Percentiles rank a stretch among this genome's conserved stretches.
Conservation (phyloP, 2,888 invertebrate species). For the Drosophila mimica region DNA sequence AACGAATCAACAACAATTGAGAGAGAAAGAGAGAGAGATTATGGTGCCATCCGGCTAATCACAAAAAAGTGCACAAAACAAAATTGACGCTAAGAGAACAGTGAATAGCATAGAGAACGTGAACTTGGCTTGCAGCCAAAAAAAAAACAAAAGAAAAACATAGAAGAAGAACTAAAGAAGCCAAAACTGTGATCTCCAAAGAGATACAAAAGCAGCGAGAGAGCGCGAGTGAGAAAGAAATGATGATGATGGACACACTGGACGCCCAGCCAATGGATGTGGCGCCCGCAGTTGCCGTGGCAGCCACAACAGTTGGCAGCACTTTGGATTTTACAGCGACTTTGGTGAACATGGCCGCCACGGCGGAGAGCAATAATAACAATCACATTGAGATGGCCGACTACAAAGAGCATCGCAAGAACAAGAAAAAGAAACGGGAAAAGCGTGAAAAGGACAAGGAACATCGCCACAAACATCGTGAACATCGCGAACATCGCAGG, state of each 20-base stretch:
- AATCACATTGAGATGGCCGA: slow-evolving; percentile 82
- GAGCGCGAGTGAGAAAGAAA: slow-evolving; percentile 43
- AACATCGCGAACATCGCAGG: slow-evolving; percentile 70
- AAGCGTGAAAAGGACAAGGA: slow-evolving; percentile 84
- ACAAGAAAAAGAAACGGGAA: slow-evolving; percentile 85
- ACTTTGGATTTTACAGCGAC: slow-evolving; percentile 69
- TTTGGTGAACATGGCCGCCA: slow-evolving; percentile 79
- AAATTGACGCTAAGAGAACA: slow-evolving; percentile 68
- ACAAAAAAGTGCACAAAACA: slow-evolving; percentile 65
- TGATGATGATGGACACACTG: slow-evolving; percentile 84
- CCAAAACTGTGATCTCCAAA: slow-evolving; percentile 49
- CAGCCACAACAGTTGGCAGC: slow-evolving; percentile 71
- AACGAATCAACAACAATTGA: slow-evolving; percentile 71
- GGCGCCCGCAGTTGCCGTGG: slow-evolving; percentile 66
- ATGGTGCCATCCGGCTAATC: slow-evolving; percentile 69
- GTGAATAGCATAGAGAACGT: slow-evolving; percentile 42
- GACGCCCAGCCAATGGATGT: slow-evolving; percentile 75
- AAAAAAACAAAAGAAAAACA: slow-evolving; percentile 23
- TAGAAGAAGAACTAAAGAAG: slow-evolving; percentile 17
- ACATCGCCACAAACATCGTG: slow-evolving; percentile 76
- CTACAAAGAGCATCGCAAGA: slow-evolving; percentile 83
- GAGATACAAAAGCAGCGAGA: slow-evolving; percentile 29
- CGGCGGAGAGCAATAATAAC: slow-evolving; percentile 82
- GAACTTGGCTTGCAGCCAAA: slow-evolving; percentile 70
- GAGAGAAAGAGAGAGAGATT: slow-evolving; percentile 24